These are phyloP conservation scores for Eristalis tenax DNA, from an alignment of 2,888 invertebrate genomes.

Conservation along the genomic window DNA sequence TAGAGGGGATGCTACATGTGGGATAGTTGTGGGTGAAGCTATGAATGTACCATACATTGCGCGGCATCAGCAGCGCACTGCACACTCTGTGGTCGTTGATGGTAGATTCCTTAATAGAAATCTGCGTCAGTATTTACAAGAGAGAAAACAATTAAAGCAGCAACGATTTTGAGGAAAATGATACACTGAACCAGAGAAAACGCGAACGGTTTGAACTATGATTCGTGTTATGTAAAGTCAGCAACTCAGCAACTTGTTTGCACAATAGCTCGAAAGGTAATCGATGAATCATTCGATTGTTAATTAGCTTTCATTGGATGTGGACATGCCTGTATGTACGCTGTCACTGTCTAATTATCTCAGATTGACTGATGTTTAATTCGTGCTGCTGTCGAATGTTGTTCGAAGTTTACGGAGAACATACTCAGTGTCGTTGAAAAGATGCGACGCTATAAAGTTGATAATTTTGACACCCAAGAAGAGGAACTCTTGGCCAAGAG, in stretches of 20 bases:
- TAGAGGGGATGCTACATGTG: background rate
- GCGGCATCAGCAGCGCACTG: background rate
- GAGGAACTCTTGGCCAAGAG: no score
- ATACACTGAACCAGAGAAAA: background rate
- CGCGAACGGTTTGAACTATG: background rate
- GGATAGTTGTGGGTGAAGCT: background rate
- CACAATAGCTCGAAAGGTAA: background rate
- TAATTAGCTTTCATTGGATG: background rate
- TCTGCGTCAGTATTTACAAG: background rate
- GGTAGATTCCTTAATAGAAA: background rate
- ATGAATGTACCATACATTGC: background rate
- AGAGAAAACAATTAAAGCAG: background rate
- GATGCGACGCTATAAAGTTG: no score
- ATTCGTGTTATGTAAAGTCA: background rate
- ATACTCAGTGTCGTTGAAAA: no score
- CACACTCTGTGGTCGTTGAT: background rate
- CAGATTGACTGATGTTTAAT: background rate
- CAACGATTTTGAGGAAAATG: background rate
- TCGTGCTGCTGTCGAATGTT: background rate
- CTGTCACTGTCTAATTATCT: background rate
- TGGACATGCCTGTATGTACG: no score
- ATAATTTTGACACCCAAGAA: no score
- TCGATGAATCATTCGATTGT: background rate
- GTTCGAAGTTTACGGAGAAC: no score
- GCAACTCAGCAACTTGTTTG: background rate